Evolutionary conservation across 2,113 vertebrate genomes (phyloP).

Genomic region (Ceuthmochares aereus): DNA sequence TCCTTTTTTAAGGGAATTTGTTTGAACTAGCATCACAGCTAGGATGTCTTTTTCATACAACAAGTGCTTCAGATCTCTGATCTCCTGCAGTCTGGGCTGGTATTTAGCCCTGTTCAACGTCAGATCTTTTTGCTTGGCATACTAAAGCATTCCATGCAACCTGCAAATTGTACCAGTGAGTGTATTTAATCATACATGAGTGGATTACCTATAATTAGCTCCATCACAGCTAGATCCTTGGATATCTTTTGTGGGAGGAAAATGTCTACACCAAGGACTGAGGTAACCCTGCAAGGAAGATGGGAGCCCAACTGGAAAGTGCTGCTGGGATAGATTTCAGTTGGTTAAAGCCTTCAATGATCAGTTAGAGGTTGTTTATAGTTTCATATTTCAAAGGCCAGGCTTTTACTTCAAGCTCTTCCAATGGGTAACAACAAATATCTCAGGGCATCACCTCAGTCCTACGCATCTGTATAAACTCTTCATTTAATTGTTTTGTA

Average conservation of each 20-base stretch:
- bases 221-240: background rate
- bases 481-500: background rate
- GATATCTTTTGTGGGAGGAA: background rate
- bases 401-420: background rate
- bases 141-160: background rate
- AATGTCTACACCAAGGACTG: background rate
- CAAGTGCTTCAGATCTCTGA: constrained; percentile 26
- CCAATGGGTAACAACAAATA: background rate
- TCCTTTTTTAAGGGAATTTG: background rate
- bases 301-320: background rate
- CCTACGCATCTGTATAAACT: background rate
- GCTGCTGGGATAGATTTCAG: background rate
- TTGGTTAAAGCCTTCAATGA: background rate
- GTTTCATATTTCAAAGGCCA: background rate
- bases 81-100: background rate
- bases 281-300: background rate
- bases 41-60: background rate
- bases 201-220: constrained; percentile 37
- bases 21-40: background rate
- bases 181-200: background rate
- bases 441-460: background rate
- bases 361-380: background rate
- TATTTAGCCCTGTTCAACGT: background rate
- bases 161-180: background rate
- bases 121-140: background rate